Percentiles rank a stretch among this genome's conserved stretches.
Evolutionary conservation across 2,888 invertebrate species (phyloP).

Genomic region (Ariolimax columbianus): DNA sequence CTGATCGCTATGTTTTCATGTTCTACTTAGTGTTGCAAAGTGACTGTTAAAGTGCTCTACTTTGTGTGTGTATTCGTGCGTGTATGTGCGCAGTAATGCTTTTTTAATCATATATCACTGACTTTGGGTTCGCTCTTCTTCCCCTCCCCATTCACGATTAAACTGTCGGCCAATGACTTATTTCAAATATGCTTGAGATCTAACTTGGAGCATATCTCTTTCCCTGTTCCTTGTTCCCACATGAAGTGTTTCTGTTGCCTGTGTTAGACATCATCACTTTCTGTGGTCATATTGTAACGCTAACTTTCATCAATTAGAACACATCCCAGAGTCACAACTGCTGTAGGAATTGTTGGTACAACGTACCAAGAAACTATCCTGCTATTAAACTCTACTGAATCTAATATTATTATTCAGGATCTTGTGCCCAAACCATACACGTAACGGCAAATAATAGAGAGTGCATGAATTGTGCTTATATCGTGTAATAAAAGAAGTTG

Average conservation of each 20-base stretch:
- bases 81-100: too few relatives aligned
- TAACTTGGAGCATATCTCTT: too few relatives aligned
- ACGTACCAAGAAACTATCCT: background rate
- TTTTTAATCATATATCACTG: too few relatives aligned
- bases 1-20: too few relatives aligned
- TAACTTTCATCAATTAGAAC: background rate
- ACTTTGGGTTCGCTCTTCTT: too few relatives aligned
- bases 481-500: background rate
- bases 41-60: too few relatives aligned
- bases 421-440: background rate
- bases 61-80: too few relatives aligned
- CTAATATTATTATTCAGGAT: background rate
- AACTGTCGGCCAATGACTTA: too few relatives aligned
- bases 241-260: background rate
- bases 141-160: too few relatives aligned
- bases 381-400: background rate
- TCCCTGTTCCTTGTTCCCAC: background rate
- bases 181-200: too few relatives aligned
- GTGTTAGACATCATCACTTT: background rate
- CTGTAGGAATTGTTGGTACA: background rate
- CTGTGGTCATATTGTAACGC: background rate
- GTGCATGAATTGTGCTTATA: too few relatives aligned
- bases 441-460: background rate
- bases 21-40: too few relatives aligned
- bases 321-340: background rate